phyloP scores from a whole-genome alignment of 2,113 vertebrate species.

The Meles meles region DNA sequence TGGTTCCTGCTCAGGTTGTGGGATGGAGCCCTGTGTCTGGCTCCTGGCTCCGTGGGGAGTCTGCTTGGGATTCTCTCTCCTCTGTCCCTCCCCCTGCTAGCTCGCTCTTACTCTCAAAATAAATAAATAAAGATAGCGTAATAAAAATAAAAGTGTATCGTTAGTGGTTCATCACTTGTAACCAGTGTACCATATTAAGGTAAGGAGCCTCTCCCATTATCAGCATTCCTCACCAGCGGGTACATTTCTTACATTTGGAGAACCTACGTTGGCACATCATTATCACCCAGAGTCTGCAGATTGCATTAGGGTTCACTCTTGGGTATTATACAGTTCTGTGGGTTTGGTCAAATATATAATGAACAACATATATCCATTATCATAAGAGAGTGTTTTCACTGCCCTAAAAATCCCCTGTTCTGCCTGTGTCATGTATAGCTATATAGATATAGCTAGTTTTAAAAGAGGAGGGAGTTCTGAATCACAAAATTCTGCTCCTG shows the following conservation, averaged over 20 bases:
- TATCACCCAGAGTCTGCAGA: neutral
- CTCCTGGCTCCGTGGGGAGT: too few species aligned
- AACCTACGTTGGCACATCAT: neutral
- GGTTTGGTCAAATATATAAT: neutral
- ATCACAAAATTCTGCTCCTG: neutral
- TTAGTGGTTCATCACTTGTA: neutral
- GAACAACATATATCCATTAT: neutral
- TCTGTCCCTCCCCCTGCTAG: too few species aligned
- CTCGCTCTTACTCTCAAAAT: too few species aligned
- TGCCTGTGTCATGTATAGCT: neutral
- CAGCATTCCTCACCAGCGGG: neutral
- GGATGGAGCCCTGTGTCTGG: too few species aligned
- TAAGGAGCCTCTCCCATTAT: too few species aligned
- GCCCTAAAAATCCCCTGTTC: neutral
- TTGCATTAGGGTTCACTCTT: neutral
- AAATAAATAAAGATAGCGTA: too few species aligned
- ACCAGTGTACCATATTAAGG: neutral
- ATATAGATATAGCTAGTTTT: neutral
- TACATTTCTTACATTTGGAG: neutral
- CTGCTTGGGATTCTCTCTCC: too few species aligned
- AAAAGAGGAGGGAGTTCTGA: neutral
- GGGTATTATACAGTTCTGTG: neutral
- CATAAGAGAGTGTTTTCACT: neutral
- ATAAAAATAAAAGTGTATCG: neutral
- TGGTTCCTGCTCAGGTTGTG: too few species aligned